phyloP scores from a whole-genome alignment of 2,113 vertebrate species.

The Aramus guarauna region DNA sequence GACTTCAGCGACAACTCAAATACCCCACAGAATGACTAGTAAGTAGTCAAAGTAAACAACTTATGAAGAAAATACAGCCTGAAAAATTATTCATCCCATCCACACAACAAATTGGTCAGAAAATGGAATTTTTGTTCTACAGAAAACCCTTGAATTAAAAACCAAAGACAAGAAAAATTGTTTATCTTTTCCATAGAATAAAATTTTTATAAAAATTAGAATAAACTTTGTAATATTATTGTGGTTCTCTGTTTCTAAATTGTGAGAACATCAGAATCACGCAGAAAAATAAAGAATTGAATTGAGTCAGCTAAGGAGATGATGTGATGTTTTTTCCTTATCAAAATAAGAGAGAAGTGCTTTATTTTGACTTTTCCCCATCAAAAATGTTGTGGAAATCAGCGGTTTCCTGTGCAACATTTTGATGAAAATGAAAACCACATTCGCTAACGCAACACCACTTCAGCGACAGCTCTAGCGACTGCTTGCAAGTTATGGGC shows the following conservation, averaged over 20 bases:
- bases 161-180: neutral
- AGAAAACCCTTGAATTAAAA: neutral
- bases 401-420: neutral
- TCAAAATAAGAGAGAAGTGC: neutral
- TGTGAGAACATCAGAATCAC: neutral
- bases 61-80: neutral
- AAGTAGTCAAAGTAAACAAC: constrained; percentile 44
- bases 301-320: neutral
- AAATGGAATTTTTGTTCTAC: neutral
- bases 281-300: neutral
- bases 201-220: neutral
- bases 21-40: neutral
- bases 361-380: constrained; percentile 22
- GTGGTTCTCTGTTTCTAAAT: neutral
- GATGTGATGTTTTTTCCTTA: neutral
- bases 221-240: neutral
- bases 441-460: neutral
- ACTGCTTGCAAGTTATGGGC: neutral
- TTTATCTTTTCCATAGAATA: neutral
- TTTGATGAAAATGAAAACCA: neutral
- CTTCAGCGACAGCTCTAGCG: neutral
- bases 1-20: constrained; percentile 23
- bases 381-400: constrained; percentile 9
- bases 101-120: neutral
- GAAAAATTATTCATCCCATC: neutral